Percentiles rank a stretch among this genome's conserved stretches.
Evolutionary conservation across 1,140 invertebrate species (phyloP).

Genomic region (Oreohelix idahoensis): DNA sequence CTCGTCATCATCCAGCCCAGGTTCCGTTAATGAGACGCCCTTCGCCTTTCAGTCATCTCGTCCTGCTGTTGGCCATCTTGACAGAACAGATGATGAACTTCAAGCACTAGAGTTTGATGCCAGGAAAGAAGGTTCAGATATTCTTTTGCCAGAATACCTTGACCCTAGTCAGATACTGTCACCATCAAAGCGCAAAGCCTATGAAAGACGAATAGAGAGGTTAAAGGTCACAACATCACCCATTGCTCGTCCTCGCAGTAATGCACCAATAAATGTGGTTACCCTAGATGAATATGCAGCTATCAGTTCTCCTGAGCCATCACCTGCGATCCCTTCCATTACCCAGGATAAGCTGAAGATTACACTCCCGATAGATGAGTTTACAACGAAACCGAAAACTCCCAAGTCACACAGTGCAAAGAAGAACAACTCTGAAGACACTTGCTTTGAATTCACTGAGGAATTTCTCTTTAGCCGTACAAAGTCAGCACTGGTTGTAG

Average conservation of each 20-base stretch:
- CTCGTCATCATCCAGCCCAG: slow-evolving; percentile 48
- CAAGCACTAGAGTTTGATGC: neutral
- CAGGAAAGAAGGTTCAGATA: slow-evolving; percentile 29
- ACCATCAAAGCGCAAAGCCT: slow-evolving; percentile 65
- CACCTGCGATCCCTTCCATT: slow-evolving; percentile 45
- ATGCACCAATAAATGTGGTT: slow-evolving; percentile 84
- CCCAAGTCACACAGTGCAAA: slow-evolving; percentile 43
- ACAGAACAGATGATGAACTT: neutral
- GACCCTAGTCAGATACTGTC: slow-evolving; percentile 51
- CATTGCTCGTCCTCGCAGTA: slow-evolving; percentile 88
- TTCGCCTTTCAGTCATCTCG: slow-evolving; percentile 40
- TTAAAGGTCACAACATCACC: slow-evolving; percentile 84
- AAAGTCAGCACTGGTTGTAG: slow-evolving; percentile 61
- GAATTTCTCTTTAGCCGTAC: slow-evolving; percentile 65
- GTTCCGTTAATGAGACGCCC: slow-evolving; percentile 42
- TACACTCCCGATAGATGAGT: slow-evolving; percentile 64
- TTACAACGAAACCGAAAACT: slow-evolving; percentile 54
- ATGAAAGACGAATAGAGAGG: slow-evolving; percentile 62
- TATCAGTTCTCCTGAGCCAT: slow-evolving; percentile 63
- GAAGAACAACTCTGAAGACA: slow-evolving; percentile 41
- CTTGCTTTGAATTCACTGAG: slow-evolving; percentile 63
- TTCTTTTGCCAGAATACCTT: slow-evolving; percentile 44
- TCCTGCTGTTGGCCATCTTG: slow-evolving; percentile 35
- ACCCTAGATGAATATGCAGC: slow-evolving; percentile 82
- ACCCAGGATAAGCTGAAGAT: slow-evolving; percentile 67